Conservation (phyloP, 2,888 invertebrate genomes). For the Yponomeuta plumbellus region DNA sequence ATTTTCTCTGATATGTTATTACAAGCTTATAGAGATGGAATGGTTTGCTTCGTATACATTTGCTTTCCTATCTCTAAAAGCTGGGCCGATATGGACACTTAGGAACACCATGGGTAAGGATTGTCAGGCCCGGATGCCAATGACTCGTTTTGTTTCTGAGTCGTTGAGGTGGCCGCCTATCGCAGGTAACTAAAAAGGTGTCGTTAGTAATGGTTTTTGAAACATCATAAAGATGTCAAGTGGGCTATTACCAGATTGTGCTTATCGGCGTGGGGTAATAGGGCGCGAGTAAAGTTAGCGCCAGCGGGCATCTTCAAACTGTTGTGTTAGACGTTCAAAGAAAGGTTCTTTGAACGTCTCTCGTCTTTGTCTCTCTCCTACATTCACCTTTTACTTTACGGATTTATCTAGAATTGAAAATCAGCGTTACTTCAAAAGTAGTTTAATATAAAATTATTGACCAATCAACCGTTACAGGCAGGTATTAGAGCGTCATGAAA, state of each 20-base stretch:
- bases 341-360: too few relatives aligned
- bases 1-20: slow-evolving; percentile 12
- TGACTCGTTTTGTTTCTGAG: slow-evolving; percentile 56
- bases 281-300: slow-evolving; percentile 48
- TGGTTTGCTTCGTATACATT: neutral
- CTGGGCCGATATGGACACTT: neutral
- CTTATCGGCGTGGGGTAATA: slow-evolving; percentile 55
- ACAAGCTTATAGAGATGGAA: neutral
- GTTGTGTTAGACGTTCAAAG: neutral
- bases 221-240: slow-evolving; percentile 75
- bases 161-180: slow-evolving; percentile 54
- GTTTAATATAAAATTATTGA: too few relatives aligned
- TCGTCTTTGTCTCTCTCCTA: neutral
- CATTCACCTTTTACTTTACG: too few relatives aligned
- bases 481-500: neutral
- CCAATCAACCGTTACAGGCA: neutral
- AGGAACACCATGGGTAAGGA: slow-evolving; percentile 12
- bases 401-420: too few relatives aligned
- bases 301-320: slow-evolving; percentile 27
- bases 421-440: too few relatives aligned
- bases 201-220: slow-evolving; percentile 75
- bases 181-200: slow-evolving; percentile 75
- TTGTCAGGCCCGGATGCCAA: slow-evolving; percentile 35
- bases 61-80: neutral
- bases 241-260: slow-evolving; percentile 68